phyloP scores from a whole-genome alignment of 2,888 invertebrate genomes.

The Chironomus riparius region DNA sequence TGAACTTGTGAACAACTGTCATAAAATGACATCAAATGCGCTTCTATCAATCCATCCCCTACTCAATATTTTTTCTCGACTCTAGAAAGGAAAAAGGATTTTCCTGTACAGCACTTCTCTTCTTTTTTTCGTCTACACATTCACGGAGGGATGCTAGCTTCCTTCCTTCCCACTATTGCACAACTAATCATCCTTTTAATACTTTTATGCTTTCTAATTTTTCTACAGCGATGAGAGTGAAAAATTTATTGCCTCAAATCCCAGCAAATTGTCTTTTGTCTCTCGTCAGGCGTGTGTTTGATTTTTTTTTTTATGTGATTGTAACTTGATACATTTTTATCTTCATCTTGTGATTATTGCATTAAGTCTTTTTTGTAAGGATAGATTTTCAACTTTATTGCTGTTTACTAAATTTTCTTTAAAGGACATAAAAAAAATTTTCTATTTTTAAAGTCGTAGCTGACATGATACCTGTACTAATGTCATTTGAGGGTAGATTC shows the following conservation, averaged over 20 bases:
- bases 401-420: neutral
- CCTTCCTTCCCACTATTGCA: neutral
- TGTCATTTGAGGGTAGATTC: neutral
- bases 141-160: neutral
- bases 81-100: neutral
- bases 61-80: too few relatives aligned
- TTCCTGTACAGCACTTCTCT: neutral
- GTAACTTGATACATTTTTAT: neutral
- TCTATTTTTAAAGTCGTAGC: too few relatives aligned
- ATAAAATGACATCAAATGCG: too few relatives aligned
- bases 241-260: neutral
- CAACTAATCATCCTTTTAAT: constrained; percentile 16
- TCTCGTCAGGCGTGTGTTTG: neutral
- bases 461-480: neutral
- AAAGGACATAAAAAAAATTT: neutral
- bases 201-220: neutral
- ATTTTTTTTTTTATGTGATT: neutral
- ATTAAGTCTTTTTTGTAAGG: neutral
- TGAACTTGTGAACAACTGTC: too few relatives aligned
- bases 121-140: neutral
- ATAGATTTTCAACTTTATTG: neutral
- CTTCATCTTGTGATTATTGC: neutral
- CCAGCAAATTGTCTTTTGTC: neutral
- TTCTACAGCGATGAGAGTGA: neutral
- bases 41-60: too few relatives aligned